These are phyloP conservation scores for Stegastes partitus DNA, from an alignment of 2,113 vertebrate genomes.

Conservation along the genomic window DNA sequence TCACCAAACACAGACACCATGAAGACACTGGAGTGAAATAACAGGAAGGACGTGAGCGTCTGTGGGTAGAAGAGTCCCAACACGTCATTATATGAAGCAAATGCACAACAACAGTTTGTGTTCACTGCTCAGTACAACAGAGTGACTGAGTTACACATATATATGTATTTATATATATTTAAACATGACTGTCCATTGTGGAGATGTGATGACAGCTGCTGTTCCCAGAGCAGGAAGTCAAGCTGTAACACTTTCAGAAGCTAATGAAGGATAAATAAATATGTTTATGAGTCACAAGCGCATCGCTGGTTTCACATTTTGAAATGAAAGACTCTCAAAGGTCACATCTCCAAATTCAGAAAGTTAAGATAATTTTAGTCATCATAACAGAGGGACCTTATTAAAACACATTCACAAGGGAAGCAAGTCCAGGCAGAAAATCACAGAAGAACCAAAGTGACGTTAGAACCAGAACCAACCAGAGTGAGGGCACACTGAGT, in stretches of 20 bases:
- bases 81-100: background rate
- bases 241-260: constrained; percentile 33
- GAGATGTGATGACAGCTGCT: background rate
- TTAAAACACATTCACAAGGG: constrained; percentile 14
- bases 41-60: constrained; percentile 4
- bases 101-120: background rate
- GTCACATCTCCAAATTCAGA: constrained; percentile 17
- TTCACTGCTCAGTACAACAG: background rate
- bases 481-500: background rate
- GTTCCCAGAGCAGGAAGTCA: constrained; percentile 6
- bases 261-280: constrained; percentile 42
- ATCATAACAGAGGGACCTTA: constrained; percentile 3
- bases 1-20: constrained; percentile 18
- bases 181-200: background rate
- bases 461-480: background rate
- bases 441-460: background rate
- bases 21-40: background rate
- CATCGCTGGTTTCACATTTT: constrained; percentile 4
- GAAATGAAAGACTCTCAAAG: constrained; percentile 35
- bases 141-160: background rate
- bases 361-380: constrained; percentile 17
- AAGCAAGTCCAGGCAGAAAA: background rate
- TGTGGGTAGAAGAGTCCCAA: constrained; percentile 10
- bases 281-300: constrained; percentile 32
- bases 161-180: background rate